Evolutionary conservation across 2,113 vertebrate species (phyloP).

Genomic region (Mastomys coucha): DNA sequence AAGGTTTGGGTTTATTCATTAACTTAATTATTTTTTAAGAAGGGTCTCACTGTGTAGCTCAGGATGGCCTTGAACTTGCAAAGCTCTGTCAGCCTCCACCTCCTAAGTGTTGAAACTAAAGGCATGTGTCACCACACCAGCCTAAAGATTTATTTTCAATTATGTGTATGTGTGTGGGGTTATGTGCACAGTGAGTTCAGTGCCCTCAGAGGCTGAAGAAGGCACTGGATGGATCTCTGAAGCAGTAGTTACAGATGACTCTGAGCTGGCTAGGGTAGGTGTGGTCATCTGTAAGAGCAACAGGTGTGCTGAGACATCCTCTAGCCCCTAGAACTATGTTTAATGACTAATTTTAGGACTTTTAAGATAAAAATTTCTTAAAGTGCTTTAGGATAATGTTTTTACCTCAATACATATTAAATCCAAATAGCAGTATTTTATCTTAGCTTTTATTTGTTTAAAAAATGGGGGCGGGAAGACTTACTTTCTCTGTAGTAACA

Average conservation of each 20-base stretch:
- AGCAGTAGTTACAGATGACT: not conserved
- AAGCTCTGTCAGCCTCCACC: not conserved
- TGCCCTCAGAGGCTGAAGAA: not conserved
- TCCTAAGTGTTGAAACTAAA: not conserved
- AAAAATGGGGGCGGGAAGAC: slow-evolving; percentile 73
- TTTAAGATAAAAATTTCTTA: slow-evolving; percentile 19
- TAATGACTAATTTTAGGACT: slow-evolving; percentile 22
- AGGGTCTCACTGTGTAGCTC: not conserved
- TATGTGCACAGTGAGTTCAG: not conserved
- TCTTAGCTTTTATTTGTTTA: not conserved
- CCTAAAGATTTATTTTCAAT: not conserved
- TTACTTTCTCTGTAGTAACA: slow-evolving; percentile 98
- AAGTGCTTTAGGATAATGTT: slow-evolving; percentile 23
- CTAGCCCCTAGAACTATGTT: not conserved
- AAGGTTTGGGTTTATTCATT: not conserved
- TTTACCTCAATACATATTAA: not conserved
- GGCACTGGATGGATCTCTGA: not conserved
- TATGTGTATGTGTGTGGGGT: too few relatives aligned
- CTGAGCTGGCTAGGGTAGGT: not conserved
- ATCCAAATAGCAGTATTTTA: not conserved
- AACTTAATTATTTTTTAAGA: not conserved
- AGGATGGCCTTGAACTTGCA: not conserved
- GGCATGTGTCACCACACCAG: not conserved
- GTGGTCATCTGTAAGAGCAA: not conserved
- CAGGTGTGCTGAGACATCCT: not conserved